Conservation (phyloP, 2,113 vertebrate species). For the Globicephala melas region DNA sequence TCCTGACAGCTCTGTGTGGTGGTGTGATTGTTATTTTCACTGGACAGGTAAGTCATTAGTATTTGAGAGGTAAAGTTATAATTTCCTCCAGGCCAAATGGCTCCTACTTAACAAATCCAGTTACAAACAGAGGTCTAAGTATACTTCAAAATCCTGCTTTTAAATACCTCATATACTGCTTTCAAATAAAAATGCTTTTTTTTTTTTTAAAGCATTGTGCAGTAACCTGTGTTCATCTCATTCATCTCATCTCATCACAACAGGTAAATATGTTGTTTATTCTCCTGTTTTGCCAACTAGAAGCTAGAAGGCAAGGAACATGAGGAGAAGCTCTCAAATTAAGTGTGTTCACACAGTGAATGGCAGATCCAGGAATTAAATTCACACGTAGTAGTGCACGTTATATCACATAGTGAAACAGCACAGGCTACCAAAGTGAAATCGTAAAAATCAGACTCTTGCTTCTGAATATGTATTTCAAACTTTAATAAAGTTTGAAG, state of each 20-base stretch:
- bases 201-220: background rate
- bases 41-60: background rate
- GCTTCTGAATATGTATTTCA: background rate
- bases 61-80: background rate
- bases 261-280: background rate
- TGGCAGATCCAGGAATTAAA: background rate
- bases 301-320: background rate
- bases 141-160: background rate
- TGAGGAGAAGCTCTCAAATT: background rate
- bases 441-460: background rate
- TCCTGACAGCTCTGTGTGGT: background rate
- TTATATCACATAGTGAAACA: background rate
- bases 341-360: background rate
- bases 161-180: background rate
- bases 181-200: background rate
- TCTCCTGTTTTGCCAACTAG: background rate
- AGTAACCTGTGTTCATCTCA: background rate
- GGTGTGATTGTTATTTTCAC: background rate
- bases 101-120: background rate
- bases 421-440: too few species aligned
- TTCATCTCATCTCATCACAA: background rate
- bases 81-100: background rate
- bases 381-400: background rate
- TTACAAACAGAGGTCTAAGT: background rate
- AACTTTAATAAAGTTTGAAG: background rate